These are phyloP conservation scores for Lethocerus indicus DNA, from an alignment of 1,140 invertebrate species.

Conservation along the genomic window DNA sequence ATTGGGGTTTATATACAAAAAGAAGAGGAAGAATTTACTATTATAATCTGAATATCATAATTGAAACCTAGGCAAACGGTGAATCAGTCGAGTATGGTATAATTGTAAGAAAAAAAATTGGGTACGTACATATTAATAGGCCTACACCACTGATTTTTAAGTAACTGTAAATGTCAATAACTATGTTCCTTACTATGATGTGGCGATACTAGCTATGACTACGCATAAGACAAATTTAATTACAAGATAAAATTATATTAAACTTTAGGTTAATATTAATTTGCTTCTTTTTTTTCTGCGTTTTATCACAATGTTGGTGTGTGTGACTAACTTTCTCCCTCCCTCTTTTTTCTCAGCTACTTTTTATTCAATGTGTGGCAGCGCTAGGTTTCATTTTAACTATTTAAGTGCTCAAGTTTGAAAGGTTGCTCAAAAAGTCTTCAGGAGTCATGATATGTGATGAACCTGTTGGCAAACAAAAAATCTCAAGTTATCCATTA, in stretches of 20 bases:
- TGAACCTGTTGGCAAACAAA: slow-evolving; percentile 40
- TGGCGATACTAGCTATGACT: no score
- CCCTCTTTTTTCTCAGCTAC: not conserved
- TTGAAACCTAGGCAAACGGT: no score
- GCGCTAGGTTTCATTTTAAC: not conserved
- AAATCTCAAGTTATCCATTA: not conserved
- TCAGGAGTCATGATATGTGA: slow-evolving; percentile 93
- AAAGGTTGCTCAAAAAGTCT: slow-evolving; percentile 78
- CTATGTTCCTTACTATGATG: no score
- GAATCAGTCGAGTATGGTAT: no score
- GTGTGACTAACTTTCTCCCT: not conserved
- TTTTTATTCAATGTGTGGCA: not conserved
- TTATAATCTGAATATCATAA: no score
- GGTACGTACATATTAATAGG: no score
- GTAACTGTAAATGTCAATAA: no score
- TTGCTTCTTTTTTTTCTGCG: not conserved
- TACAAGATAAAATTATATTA: not conserved
- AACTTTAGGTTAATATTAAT: not conserved
- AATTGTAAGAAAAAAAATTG: no score
- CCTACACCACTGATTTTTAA: no score
- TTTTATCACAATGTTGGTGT: not conserved
- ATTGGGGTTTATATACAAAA: no score
- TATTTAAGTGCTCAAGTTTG: slow-evolving; percentile 50
- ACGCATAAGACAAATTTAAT: not conserved
- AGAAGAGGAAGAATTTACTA: no score